These are phyloP conservation scores for Poecilobothrus nobilitatus DNA, from an alignment of 2,888 invertebrate species.

Conservation along the genomic window DNA sequence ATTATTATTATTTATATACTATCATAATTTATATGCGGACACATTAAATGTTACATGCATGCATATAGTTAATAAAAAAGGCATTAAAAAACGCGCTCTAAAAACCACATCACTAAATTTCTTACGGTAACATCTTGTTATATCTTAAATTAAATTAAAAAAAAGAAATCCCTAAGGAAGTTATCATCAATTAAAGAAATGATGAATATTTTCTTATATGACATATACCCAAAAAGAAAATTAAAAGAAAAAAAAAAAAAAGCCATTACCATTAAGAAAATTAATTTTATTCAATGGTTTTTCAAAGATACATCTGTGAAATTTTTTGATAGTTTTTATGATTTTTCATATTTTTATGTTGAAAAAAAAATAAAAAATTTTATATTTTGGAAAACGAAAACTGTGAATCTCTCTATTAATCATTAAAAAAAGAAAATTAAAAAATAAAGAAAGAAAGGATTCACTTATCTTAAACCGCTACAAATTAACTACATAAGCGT, in stretches of 20 bases:
- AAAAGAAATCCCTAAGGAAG: neutral
- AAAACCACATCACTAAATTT: neutral
- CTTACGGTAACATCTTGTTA: neutral
- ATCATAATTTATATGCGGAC: too few relatives aligned
- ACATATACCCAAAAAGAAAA: neutral
- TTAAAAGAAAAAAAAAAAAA: too few relatives aligned
- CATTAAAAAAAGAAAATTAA: neutral
- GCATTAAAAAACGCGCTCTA: neutral
- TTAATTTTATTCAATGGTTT: neutral
- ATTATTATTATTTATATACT: too few relatives aligned
- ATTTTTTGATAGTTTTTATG: neutral
- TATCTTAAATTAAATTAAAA: neutral
- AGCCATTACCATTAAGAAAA: neutral
- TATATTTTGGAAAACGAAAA: neutral
- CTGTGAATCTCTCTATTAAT: neutral
- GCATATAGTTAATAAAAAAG: neutral
- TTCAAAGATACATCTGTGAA: neutral
- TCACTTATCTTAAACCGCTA: neutral
- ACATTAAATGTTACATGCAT: too few relatives aligned
- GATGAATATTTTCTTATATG: neutral
- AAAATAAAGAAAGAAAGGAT: neutral
- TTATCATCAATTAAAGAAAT: neutral
- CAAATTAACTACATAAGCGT: neutral
- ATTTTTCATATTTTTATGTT: neutral
- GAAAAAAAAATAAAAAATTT: too few relatives aligned